Evolutionary conservation across 2,888 invertebrate species (phyloP).

Genomic region (Brachypalpus laphriformis): DNA sequence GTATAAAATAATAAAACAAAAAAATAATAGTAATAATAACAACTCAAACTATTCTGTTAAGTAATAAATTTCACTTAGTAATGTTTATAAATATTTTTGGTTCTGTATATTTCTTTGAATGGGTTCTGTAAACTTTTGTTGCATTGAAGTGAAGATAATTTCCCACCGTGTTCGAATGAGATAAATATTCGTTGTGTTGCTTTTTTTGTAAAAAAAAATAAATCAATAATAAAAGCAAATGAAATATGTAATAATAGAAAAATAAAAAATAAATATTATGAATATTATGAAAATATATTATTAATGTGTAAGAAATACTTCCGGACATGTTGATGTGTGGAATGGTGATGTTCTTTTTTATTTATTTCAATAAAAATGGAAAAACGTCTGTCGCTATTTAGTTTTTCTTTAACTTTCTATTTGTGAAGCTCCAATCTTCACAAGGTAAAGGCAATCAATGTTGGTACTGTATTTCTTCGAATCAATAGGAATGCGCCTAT

Average conservation of each 20-base stretch:
- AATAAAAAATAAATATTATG: constrained; percentile 28
- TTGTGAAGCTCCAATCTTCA: too few relatives aligned
- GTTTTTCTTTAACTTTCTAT: not conserved
- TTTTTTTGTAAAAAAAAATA: constrained; percentile 65
- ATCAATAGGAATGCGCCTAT: too few relatives aligned
- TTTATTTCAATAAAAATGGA: constrained; percentile 73
- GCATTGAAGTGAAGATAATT: constrained; percentile 72
- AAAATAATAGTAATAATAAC: constrained; percentile 15
- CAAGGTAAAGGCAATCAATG: too few relatives aligned
- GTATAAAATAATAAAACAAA: constrained; percentile 34
- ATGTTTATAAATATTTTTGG: constrained; percentile 1
- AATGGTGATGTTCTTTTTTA: constrained; percentile 73
- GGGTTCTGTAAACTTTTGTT: constrained; percentile 54
- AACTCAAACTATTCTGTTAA: constrained; percentile 38
- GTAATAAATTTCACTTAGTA: constrained; percentile 40
- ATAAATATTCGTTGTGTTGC: constrained; percentile 73
- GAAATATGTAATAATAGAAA: constrained; percentile 5
- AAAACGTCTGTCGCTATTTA: constrained; percentile 28
- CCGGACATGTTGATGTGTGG: constrained; percentile 68
- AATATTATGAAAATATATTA: constrained; percentile 58
- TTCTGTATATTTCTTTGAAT: constrained; percentile 34
- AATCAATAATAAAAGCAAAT: too few relatives aligned
- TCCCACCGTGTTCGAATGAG: constrained; percentile 72
- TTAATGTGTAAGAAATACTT: constrained; percentile 64
- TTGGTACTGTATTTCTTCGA: too few relatives aligned